Base-by-base conservation (phyloP, 35 echinoderm and acorn worm species). In the Eucidaris tribuloides region DNA sequence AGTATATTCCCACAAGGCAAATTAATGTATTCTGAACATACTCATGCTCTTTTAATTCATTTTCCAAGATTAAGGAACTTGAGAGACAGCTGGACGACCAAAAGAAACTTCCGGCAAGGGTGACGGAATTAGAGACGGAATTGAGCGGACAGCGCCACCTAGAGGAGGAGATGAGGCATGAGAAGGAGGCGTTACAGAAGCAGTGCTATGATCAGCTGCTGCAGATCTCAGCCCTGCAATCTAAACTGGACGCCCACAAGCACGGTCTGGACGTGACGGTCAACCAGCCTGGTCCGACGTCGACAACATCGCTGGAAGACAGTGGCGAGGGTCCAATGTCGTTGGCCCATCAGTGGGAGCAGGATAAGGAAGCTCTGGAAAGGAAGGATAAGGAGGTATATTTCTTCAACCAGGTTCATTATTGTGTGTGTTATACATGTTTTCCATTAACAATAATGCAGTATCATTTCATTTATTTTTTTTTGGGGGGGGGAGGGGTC, bases 351-450 rank as follows among this genome's bases (percentile, higher is more conserved):
- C 96, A 99, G 70, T 57, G 93, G 64, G 91, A 93, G 25, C 71
- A 90, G 41, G 96, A 97, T 41, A 99, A 88, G 43, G 96, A 99
- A 22, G 96, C 96, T 20, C 33, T 93, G 42, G 96, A 99, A 42
- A 89, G 96, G 50, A 99, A 99, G 58, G 86, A 93, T 29, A 98
- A 82, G 79, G 96, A 99, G 80, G 96, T 99, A 66, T 37, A 74
- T n/a, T n/a, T n/a, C n/a, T n/a, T n/a, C n/a, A n/a, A n/a, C n/a
- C n/a, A n/a, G n/a, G n/a, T n/a, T n/a, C n/a, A n/a, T n/a, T n/a
- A n/a, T n/a, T n/a, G n/a, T n/a, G n/a, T n/a, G n/a, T n/a, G n/a
- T n/a, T n/a, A n/a, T n/a, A n/a, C n/a, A n/a, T n/a, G n/a, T n/a
- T n/a, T n/a, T n/a, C n/a, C n/a, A n/a, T n/a, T n/a, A n/a, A n/a